phyloP scores from a whole-genome alignment of 2,888 invertebrate species.

The Tiliacea citrago region DNA sequence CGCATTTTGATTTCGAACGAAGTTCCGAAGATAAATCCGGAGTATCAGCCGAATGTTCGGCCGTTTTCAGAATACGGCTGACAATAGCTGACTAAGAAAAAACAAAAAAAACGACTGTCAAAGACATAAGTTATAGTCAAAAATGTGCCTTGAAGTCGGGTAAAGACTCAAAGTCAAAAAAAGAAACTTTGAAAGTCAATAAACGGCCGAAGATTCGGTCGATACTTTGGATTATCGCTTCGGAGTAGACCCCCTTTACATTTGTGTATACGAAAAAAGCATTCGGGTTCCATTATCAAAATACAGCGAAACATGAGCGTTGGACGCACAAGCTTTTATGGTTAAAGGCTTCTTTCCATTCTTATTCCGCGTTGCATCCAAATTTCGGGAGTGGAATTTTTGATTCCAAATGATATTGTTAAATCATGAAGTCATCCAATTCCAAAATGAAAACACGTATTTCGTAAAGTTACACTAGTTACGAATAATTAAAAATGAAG shows the following conservation, averaged over 20 bases:
- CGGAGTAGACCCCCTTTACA: background rate
- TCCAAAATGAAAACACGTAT: conserved; percentile 4
- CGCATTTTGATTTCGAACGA: too few species aligned
- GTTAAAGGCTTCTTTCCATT: conserved; percentile 26
- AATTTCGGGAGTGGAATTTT: conserved; percentile 17
- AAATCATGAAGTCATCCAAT: conserved; percentile 16
- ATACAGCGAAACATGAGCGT: conserved; percentile 4
- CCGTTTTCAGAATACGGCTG: too few species aligned
- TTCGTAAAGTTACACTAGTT: background rate
- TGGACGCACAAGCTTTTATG: conserved; percentile 19
- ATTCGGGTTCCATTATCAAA: conserved; percentile 25
- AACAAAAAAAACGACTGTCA: too few species aligned
- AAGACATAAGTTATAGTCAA: too few species aligned
- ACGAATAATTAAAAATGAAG: background rate
- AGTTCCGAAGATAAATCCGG: too few species aligned
- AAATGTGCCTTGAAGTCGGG: too few species aligned
- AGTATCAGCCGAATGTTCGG: too few species aligned
- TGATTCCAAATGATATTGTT: conserved; percentile 26
- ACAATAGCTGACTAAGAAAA: too few species aligned
- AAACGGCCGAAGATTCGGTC: too few species aligned
- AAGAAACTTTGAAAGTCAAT: too few species aligned
- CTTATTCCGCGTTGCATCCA: conserved; percentile 13
- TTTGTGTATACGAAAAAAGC: background rate
- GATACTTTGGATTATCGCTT: too few species aligned
- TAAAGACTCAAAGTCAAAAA: too few species aligned